Percentiles rank a stretch among this genome's conserved stretches.
Conservation (phyloP, 2,113 vertebrate species). For the Eolophus roseicapilla region DNA sequence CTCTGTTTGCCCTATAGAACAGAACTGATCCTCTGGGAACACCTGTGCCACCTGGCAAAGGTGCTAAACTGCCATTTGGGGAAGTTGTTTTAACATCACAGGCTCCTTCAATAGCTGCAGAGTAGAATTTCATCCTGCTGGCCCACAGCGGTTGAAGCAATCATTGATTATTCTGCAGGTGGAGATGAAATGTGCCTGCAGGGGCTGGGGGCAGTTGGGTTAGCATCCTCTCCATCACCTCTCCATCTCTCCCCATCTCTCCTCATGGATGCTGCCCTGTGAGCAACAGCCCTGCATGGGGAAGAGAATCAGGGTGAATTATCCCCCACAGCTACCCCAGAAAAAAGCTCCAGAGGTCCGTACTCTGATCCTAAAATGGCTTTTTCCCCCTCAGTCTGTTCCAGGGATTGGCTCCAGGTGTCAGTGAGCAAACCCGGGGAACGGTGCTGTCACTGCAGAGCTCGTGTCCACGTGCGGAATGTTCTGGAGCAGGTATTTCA, state of each 20-base stretch:
- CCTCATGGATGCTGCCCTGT: background rate
- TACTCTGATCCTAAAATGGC: background rate
- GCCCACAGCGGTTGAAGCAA: background rate
- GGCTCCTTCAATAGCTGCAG: background rate
- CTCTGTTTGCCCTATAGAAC: background rate
- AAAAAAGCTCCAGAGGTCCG: background rate
- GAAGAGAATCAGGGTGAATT: background rate
- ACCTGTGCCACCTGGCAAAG: background rate
- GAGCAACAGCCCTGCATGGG: fast-evolving
- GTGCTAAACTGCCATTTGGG: background rate
- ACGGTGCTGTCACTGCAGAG: background rate
- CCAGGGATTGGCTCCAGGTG: background rate
- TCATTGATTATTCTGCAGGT: background rate
- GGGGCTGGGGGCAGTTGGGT: background rate
- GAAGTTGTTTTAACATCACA: background rate
- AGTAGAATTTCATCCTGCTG: background rate
- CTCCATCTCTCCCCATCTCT: background rate
- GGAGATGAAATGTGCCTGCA: background rate
- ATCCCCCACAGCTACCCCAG: background rate
- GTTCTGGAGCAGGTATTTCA: background rate
- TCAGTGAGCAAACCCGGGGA: background rate
- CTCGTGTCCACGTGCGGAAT: background rate
- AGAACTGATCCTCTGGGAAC: background rate
- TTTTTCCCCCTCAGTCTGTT: fast-evolving
- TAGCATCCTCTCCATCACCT: background rate